A percentile compares a stretch with the other conserved stretches of the same genome.
Evolutionary conservation across 2,797 vertebrate genomes (phyloP).

Genomic region (Neomorphus geoffroyi): DNA sequence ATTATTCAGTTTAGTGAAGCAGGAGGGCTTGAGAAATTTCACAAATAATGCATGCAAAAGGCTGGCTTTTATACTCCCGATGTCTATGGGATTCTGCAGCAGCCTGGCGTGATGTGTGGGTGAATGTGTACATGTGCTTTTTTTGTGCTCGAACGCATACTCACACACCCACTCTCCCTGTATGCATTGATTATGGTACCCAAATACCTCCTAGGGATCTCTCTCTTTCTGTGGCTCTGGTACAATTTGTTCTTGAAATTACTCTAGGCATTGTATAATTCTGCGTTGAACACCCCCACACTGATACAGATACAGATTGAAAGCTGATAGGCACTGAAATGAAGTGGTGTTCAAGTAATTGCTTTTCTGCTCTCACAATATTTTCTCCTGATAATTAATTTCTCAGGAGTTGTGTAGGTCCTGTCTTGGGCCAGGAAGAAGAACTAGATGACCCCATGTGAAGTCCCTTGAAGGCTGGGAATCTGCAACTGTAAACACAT

Average conservation of each 20-base stretch:
- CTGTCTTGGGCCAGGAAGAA: neutral
- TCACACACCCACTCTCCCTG: neutral
- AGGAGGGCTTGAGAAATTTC: neutral
- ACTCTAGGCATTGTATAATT: constrained; percentile 15
- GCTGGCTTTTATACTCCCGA: neutral
- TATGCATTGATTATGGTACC: constrained; percentile 19
- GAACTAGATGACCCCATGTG: neutral
- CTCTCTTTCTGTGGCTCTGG: constrained; percentile 21
- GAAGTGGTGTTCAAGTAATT: neutral
- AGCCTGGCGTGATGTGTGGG: neutral
- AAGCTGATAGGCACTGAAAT: constrained; percentile 5
- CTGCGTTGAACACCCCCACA: neutral
- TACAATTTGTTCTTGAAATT: constrained; percentile 47
- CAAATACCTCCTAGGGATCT: constrained; percentile 32
- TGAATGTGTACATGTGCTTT: neutral
- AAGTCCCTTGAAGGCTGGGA: neutral
- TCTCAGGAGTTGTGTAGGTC: neutral
- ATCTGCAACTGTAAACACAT: neutral
- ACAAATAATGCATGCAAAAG: constrained; percentile 13
- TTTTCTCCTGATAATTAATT: neutral
- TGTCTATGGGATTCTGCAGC: constrained; percentile 14
- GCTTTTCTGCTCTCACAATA: neutral
- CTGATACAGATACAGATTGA: neutral
- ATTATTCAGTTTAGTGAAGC: constrained; percentile 21
- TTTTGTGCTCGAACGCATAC: neutral